Base-by-base conservation (phyloP, 1,140 invertebrate species). In the Drosophila ohnishii region DNA sequence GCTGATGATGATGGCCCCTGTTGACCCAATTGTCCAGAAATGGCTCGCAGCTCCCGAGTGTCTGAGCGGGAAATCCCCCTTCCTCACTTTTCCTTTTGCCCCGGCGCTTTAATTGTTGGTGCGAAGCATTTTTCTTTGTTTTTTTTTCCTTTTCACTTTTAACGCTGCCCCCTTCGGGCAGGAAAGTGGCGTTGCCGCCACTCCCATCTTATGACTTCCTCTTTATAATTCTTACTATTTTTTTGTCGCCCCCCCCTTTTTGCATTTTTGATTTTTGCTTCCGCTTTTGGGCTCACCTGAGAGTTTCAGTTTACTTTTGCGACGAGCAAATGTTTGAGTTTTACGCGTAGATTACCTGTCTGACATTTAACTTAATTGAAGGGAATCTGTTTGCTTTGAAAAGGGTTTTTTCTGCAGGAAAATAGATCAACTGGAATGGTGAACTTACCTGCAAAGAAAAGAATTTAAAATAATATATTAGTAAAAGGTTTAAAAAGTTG, bases 11-110 rank as follows among this genome's bases (percentile, higher is more conserved):
- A 55, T 78, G 75, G 65, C 75, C 82, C 61, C 72, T 74, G 66
- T 87, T 87, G 84, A 87, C 83, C 83, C 80, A 88, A 88, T 83
- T 86, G 65, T 67, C 64, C 58, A 72, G 30, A 59, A 75, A 71
- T 71, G 67, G 67, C 67, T 56, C 30, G 65, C 34, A 67, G 64
- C 67, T 37, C 10, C 51, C 4, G 51, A 53, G 50, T 53, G 50
- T 50, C 47, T 30, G 66, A 30, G 25, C 22, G 37, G 63, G 40
- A 37, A 39, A 13, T 19, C 40, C 47, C 47, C n/a, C 42, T 34
- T 61, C 48, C 40, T 16, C 47, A n/a, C 32, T 32, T 47, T 42
- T 69, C 16, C 48, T 25, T 48, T 58, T 39, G 19, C 19, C 40
- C 47, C 13, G 40, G 53, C 19, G 40, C 51, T 70, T 70, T 71